phyloP scores from a whole-genome alignment of 2,797 vertebrate species.

The Coendou prehensilis region DNA sequence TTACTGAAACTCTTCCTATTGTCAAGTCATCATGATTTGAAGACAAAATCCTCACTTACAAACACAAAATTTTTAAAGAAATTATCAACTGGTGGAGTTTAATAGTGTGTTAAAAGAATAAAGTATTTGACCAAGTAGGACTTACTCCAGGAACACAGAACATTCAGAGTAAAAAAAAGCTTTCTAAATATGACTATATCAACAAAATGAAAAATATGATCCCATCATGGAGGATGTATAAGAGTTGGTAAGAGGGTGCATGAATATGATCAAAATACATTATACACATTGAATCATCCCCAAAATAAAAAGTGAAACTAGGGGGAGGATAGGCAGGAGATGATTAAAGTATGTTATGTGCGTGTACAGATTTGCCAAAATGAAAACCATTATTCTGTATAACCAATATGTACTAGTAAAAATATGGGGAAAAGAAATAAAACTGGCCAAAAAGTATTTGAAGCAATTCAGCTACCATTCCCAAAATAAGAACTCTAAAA shows the following conservation, averaged over 20 bases:
- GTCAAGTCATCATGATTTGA: neutral
- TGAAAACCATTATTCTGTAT: neutral
- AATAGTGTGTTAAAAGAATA: neutral
- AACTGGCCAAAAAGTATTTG: neutral
- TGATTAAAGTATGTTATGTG: neutral
- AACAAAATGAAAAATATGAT: neutral
- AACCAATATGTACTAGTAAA: neutral
- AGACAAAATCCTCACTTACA: neutral
- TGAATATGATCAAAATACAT: neutral
- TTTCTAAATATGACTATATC: neutral
- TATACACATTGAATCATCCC: neutral
- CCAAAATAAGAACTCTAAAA: slow-evolving; percentile 44
- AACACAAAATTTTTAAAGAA: slow-evolving; percentile 50
- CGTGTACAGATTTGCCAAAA: neutral
- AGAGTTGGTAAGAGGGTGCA: neutral
- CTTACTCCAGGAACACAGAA: neutral
- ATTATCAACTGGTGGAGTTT: slow-evolving; percentile 9
- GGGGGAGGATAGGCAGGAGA: neutral
- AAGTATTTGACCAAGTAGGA: slow-evolving; percentile 25
- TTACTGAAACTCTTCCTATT: neutral
- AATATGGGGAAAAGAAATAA: neutral
- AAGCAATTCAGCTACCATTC: slow-evolving; percentile 40
- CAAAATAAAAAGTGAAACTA: neutral
- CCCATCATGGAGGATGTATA: neutral
- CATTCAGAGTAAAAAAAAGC: neutral